Conservation (phyloP, 2,113 vertebrate species). For the Dicaeum eximium region DNA sequence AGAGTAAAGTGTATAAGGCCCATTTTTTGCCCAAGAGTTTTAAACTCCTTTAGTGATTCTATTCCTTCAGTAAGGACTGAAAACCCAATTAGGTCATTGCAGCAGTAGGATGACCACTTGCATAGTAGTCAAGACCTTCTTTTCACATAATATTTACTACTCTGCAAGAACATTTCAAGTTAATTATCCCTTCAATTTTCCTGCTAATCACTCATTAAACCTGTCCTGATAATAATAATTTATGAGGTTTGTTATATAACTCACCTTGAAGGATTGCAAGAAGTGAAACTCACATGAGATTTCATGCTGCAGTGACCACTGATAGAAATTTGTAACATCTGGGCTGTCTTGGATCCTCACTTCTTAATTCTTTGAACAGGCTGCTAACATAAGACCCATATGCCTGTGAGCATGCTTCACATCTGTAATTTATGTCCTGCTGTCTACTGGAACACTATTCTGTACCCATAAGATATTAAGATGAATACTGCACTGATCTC, state of each 20-base stretch:
- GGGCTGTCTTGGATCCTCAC: conserved; percentile 90
- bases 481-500: conserved; percentile 11
- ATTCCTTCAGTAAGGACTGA: neutral
- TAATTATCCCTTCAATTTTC: conserved; percentile 30
- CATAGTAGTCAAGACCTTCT: neutral
- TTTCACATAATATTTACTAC: neutral
- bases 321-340: conserved; percentile 91
- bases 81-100: neutral
- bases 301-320: conserved; percentile 90
- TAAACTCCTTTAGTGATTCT: neutral
- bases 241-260: conserved; percentile 36
- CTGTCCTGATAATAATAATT: conserved; percentile 43
- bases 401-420: conserved; percentile 90
- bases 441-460: conserved; percentile 88
- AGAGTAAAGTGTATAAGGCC: neutral
- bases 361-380: conserved; percentile 88
- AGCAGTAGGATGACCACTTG: neutral
- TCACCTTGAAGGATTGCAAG: conserved; percentile 94
- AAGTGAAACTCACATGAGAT: conserved; percentile 90
- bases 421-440: conserved; percentile 91
- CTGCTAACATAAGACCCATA: conserved; percentile 90
- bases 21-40: neutral
- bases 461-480: conserved; percentile 73
- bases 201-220: conserved; percentile 25
- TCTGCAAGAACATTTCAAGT: neutral